These are phyloP conservation scores for Oncorhynchus keta DNA, from an alignment of 2,113 vertebrate genomes.

Conservation along the genomic window DNA sequence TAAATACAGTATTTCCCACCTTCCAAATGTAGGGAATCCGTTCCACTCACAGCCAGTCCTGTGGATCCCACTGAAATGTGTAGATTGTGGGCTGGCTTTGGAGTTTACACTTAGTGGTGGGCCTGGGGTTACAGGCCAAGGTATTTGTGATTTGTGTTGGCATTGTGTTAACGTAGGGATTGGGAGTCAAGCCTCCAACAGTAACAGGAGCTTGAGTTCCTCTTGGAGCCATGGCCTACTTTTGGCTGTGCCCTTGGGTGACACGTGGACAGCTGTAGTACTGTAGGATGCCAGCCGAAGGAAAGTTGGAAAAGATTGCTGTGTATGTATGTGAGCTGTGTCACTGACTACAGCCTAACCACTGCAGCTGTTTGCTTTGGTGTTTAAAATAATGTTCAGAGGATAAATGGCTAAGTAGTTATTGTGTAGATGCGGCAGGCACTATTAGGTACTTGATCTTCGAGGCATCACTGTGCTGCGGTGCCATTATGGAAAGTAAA, in stretches of 20 bases:
- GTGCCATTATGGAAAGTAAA: conserved; percentile 52
- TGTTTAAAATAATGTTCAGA: conserved; percentile 49
- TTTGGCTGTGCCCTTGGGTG: conserved; percentile 52
- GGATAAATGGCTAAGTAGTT: conserved; percentile 19
- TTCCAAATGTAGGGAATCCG: conserved; percentile 31
- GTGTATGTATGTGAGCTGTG: conserved; percentile 48
- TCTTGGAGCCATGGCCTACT: conserved; percentile 14
- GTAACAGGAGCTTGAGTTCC: conserved; percentile 35
- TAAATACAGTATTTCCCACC: conserved; percentile 1
- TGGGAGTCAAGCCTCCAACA: conserved; percentile 23
- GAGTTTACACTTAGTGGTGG: conserved; percentile 35
- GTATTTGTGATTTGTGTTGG: conserved; percentile 49
- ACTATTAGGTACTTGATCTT: conserved; percentile 1
- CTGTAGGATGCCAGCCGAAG: conserved; percentile 45
- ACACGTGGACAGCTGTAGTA: conserved; percentile 64
- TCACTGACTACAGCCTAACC: conserved; percentile 19
- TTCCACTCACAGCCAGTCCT: conserved; percentile 30
- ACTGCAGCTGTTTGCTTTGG: conserved; percentile 62
- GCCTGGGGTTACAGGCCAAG: conserved; percentile 31
- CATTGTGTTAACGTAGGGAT: conserved; percentile 37
- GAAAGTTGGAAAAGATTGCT: conserved; percentile 60
- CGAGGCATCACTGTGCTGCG: conserved; percentile 12
- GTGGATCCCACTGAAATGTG: conserved; percentile 44
- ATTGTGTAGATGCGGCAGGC: background rate
- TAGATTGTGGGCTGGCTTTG: conserved; percentile 39